A percentile compares a stretch with the other conserved stretches of the same genome.
phyloP scores from a whole-genome alignment of 2,888 invertebrate species.

The Drosophila rubida region DNA sequence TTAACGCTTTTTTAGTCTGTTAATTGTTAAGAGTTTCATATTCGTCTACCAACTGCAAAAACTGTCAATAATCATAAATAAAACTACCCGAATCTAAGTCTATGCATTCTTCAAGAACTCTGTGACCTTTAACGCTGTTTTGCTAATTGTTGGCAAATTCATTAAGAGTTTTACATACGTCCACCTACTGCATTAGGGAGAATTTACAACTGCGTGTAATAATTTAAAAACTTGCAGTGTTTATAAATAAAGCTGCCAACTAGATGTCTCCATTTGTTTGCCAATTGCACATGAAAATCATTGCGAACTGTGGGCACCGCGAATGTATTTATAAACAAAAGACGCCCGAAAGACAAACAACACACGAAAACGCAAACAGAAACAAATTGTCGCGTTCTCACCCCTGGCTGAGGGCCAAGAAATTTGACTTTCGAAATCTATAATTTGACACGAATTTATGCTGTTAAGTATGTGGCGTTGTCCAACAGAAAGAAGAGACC shows the following conservation, averaged over 20 bases:
- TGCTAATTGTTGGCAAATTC: no score
- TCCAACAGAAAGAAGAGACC: not conserved
- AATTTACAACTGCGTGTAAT: no score
- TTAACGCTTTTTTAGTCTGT: no score
- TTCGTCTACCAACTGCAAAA: no score
- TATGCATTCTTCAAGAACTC: no score
- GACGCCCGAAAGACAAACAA: constrained; percentile 5
- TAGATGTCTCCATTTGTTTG: constrained; percentile 38
- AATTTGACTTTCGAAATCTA: constrained; percentile 71
- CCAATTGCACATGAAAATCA: constrained; percentile 42
- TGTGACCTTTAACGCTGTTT: no score
- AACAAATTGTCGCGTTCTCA: constrained; percentile 37
- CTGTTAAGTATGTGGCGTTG: constrained; percentile 39
- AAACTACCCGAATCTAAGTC: no score
- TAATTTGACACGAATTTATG: constrained; percentile 78
- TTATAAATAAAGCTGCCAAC: constrained; percentile 28
- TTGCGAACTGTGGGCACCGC: constrained; percentile 26
- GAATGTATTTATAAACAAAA: constrained; percentile 44
- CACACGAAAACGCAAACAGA: constrained; percentile 22
- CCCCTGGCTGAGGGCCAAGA: constrained; percentile 40
- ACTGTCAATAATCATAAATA: no score
- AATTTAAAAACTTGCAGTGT: not conserved
- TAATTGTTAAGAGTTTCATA: no score
- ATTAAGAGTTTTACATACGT: no score
- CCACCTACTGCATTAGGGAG: no score